Conservation (phyloP, 1,140 invertebrate species). For the Caerostris darwini region DNA sequence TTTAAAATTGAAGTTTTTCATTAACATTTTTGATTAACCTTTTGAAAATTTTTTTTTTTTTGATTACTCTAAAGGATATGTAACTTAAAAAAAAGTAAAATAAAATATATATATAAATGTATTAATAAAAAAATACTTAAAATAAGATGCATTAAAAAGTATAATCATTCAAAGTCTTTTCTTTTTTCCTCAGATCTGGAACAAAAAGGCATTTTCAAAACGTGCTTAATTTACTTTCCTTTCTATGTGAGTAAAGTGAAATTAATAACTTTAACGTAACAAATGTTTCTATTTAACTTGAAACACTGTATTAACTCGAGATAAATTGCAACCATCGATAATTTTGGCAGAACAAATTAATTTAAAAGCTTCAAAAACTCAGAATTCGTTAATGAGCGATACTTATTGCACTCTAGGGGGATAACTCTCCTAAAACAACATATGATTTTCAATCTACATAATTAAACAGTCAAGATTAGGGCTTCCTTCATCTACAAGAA, state of each 20-base stretch:
- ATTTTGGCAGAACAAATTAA: constrained; percentile 14
- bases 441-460: constrained; percentile 49
- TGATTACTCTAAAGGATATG: too few relatives aligned
- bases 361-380: neutral
- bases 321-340: neutral
- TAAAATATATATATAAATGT: too few relatives aligned
- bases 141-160: neutral
- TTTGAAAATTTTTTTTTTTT: too few relatives aligned
- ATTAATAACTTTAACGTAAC: neutral
- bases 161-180: neutral
- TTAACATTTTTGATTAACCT: too few relatives aligned
- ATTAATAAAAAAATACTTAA: too few relatives aligned
- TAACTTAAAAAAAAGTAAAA: too few relatives aligned
- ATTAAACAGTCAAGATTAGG: constrained; percentile 16
- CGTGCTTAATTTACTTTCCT: too few relatives aligned
- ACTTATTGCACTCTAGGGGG: neutral
- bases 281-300: neutral
- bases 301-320: neutral
- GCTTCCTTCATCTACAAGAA: neutral
- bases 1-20: too few relatives aligned
- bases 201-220: too few relatives aligned
- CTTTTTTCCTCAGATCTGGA: neutral
- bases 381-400: neutral
- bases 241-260: neutral
- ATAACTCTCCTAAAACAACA: neutral